These are phyloP conservation scores for Emys orbicularis DNA, from an alignment of 2,797 vertebrate genomes.

Conservation along the genomic window DNA sequence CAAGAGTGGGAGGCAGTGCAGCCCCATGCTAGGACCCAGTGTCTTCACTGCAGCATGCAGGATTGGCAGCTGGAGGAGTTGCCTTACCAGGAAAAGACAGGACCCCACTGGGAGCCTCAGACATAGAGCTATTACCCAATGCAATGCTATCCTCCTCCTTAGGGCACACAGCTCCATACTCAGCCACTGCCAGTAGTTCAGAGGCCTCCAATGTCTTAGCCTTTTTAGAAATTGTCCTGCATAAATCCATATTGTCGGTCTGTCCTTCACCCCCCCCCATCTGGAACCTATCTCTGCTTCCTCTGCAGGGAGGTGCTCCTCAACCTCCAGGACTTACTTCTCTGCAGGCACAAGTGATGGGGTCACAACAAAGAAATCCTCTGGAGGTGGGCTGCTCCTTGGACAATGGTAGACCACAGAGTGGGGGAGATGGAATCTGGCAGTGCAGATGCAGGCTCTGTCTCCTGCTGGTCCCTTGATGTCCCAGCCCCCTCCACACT, in stretches of 20 bases:
- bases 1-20: not conserved
- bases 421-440: not conserved
- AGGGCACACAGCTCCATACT: not conserved
- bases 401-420: not conserved
- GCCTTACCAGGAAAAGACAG: not conserved
- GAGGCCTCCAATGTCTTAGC: not conserved
- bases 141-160: not conserved
- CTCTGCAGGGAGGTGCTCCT: not conserved
- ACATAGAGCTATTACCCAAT: not conserved
- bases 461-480: not conserved
- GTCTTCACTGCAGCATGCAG: not conserved
- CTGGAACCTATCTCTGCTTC: not conserved
- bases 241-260: not conserved
- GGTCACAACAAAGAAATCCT: not conserved
- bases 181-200: not conserved
- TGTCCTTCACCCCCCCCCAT: not conserved
- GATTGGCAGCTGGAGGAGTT: not conserved
- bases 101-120: not conserved
- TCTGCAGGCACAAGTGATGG: not conserved
- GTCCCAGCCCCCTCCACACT: not conserved
- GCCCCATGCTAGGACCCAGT: too few relatives aligned
- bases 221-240: not conserved
- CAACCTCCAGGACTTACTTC: not conserved
- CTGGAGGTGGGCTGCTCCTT: not conserved
- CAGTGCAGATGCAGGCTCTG: not conserved